phyloP scores from a whole-genome alignment of 2,888 invertebrate species.

The Ophion ventricosus region DNA sequence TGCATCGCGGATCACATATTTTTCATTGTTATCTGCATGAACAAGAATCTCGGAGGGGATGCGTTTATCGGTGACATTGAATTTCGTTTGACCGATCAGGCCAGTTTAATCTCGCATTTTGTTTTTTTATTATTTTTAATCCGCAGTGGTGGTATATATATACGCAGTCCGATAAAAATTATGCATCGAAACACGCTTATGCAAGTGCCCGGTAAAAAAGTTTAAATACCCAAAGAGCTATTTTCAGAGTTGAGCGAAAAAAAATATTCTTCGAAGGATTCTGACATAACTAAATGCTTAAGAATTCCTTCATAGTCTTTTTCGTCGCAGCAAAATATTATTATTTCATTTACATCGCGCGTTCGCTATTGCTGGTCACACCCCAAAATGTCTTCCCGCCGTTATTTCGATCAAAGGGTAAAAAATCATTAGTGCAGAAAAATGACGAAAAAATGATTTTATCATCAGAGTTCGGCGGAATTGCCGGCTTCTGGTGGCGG shows the following conservation, averaged over 20 bases:
- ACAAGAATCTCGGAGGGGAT: constrained; percentile 36
- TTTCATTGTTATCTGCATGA: constrained; percentile 61
- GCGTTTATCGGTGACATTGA: constrained; percentile 76
- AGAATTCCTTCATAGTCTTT: too few relatives aligned
- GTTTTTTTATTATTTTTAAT: constrained; percentile 13
- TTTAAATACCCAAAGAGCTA: neutral
- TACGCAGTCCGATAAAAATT: neutral
- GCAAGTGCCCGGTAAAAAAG: neutral
- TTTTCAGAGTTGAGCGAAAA: too few relatives aligned
- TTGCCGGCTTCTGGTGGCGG: constrained; percentile 38
- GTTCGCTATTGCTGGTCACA: too few relatives aligned
- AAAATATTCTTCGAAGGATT: too few relatives aligned
- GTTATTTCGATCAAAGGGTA: neutral
- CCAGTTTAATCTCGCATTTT: constrained; percentile 13
- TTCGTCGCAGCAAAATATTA: too few relatives aligned
- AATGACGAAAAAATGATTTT: neutral
- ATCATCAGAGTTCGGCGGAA: neutral
- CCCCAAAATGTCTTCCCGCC: too few relatives aligned
- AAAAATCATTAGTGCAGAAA: neutral
- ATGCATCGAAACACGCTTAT: neutral
- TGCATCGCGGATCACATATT: constrained; percentile 1
- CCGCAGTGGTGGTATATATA: neutral
- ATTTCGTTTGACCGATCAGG: constrained; percentile 62
- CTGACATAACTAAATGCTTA: too few relatives aligned
- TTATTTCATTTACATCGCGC: too few relatives aligned